Evolutionary conservation across 2,113 vertebrate genomes (phyloP).

Genomic region (Pseudois nayaur): DNA sequence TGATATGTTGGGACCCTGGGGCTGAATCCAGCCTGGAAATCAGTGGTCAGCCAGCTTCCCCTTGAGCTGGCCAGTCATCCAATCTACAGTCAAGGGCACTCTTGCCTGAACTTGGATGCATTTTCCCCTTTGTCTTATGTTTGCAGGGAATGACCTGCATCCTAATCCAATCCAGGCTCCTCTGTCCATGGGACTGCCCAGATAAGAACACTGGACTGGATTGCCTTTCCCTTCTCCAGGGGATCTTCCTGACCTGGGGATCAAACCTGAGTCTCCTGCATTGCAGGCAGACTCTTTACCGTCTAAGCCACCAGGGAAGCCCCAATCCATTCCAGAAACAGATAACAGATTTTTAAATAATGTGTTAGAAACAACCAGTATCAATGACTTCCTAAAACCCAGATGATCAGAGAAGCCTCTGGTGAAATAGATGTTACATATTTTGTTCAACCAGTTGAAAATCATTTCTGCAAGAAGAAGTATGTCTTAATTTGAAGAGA

Average conservation of each 20-base stretch:
- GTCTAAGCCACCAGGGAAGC: not conserved
- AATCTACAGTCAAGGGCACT: not conserved
- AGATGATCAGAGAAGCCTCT: not conserved
- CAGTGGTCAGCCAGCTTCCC: fast-evolving
- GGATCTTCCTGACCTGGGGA: not conserved
- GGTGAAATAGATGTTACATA: not conserved
- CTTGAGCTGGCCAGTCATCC: not conserved
- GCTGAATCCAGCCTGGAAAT: not conserved
- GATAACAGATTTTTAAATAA: not conserved
- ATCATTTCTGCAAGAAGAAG: not conserved
- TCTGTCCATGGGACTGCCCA: not conserved
- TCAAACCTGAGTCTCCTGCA: not conserved
- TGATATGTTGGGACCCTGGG: fast-evolving
- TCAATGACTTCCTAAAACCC: not conserved
- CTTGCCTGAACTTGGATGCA: not conserved
- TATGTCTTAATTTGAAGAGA: not conserved
- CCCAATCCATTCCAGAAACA: not conserved
- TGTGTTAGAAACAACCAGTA: not conserved
- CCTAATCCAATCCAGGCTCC: not conserved
- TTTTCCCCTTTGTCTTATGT: not conserved
- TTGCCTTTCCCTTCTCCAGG: not conserved
- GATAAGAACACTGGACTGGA: not conserved
- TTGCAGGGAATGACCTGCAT: not conserved
- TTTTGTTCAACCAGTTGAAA: not conserved
- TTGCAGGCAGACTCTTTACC: not conserved